Base-by-base conservation (phyloP, 1,140 invertebrate species). In the Prorops nasuta region DNA sequence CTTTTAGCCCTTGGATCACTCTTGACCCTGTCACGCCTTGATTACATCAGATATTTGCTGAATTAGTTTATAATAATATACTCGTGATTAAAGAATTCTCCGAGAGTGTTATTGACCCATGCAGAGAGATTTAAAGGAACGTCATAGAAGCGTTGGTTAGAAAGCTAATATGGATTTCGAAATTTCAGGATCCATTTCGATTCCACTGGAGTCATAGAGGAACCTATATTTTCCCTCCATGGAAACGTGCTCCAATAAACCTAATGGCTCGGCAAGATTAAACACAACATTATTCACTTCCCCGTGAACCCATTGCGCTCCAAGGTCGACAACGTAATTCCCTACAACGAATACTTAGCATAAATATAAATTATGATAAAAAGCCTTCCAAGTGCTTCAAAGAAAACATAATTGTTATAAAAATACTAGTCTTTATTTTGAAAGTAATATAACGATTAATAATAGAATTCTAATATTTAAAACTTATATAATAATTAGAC, bases 291-390 rank as follows among this genome's bases (percentile, higher is more conserved):
- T 89, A 14, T 75, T 79, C 56, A 84, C 75, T 64, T 92, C 83
- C 3, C 91, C 91, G 59, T 94, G 91, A 59, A 92, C 79, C 86
- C 87, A 91, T 64, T 93, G 88, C 15, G 86, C 91, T 0, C 92
- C 92, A n/a, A 94, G 44, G 72, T 96, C 92, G 3, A 92, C 69
- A 19, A 79, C 65, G 42, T 77, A 78, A n/a, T n/a, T n/a, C n/a
- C n/a, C n/a, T n/a, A n/a, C n/a, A n/a, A n/a, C n/a, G n/a, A n/a
- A n/a, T n/a, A n/a, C n/a, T n/a, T n/a, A 28, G 41, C 17, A 24
- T 44, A 35, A 41, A 42, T 40, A 36, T 43, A 49, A 44, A 46
- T 38, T 14, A 19, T 12, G 36, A 39, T n/a, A 44, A 12, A 21
- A 16, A 15, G 35, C 22, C 36, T 43, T 21, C 3, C 6, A 9